Base-by-base conservation (phyloP, 2,797 vertebrate species). In the Anguilla megastoma region DNA sequence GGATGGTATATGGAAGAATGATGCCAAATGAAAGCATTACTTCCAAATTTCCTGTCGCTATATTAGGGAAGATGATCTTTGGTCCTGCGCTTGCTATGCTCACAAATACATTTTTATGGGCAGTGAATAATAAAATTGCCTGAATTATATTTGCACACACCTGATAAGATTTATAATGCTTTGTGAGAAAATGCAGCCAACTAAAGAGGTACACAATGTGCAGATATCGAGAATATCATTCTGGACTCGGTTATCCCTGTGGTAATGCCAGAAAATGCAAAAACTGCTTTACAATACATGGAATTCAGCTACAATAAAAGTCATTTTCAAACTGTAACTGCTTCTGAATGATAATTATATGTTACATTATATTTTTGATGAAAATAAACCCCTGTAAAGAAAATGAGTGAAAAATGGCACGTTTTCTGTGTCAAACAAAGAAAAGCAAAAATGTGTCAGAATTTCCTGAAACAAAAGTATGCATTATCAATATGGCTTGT, bases 401-500 rank as follows among this genome's bases (percentile, higher is more conserved):
- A 48, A 82, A 33, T 48, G 3, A 41, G 69, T 33, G 74, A 45
- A 18, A 79, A 71, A 79, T 16, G 16, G 24, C 7, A 24, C 0
- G 1, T 45, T 41, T 41, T 41, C 12, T 45, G 36, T 79, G 33
- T 41, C 71, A 36, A 76, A 76, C 3, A 33, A 76, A 16, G 2
- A 82, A 82, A 24, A 52, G 50, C 50, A 52, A 52, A 52, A 52
- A 52, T 52, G 50, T 52, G 1, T 52, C 10, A 14, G 48, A n/a
- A n/a, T 10, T 83, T n/a, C 48, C 80, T 52, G 50, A 24, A 84
- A 36, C 74, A 41, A 79, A 2, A 33, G 16, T 45, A 0, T 79
- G 21, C 16, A 79, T 82, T n/a, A 82, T 82, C 79, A 82, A 82
- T 27, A 82, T 48, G 18, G 45, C 45, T 82, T 48, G 6, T 80